Conservation (phyloP, 2,888 invertebrate species). For the Sussaba pulchella region DNA sequence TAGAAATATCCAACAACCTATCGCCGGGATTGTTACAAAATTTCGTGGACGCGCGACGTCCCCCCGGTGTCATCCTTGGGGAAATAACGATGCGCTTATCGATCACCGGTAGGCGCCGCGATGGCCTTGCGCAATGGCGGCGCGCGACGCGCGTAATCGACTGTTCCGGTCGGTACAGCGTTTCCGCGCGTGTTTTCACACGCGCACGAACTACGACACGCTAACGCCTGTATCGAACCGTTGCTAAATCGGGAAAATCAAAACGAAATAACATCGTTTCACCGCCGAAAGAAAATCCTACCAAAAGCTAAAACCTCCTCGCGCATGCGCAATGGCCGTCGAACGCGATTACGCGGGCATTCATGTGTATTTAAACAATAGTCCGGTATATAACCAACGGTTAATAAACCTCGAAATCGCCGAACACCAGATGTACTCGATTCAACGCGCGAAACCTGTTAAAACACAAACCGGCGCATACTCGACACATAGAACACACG, state of each 20-base stretch:
- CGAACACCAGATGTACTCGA: too few species aligned
- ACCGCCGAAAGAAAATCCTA: too few species aligned
- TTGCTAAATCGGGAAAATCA: too few species aligned
- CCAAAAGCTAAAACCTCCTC: too few species aligned
- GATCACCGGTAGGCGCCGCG: slow-evolving; percentile 20
- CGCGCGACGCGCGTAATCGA: slow-evolving; percentile 23
- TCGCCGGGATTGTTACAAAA: background rate
- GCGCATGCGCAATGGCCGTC: too few species aligned
- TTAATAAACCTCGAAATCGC: too few species aligned
- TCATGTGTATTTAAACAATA: too few species aligned
- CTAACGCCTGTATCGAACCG: too few species aligned
- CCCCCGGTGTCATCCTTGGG: slow-evolving; percentile 22
- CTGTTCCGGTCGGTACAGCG: background rate
- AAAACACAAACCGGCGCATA: background rate
- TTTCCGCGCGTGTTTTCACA: slow-evolving; percentile 12
- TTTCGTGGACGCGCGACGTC: slow-evolving; percentile 7
- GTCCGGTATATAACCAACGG: too few species aligned
- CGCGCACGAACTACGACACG: background rate
- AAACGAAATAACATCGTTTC: too few species aligned
- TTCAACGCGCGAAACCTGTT: too few species aligned
- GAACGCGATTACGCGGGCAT: too few species aligned
- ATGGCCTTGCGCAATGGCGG: slow-evolving; percentile 29
- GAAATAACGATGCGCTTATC: slow-evolving; percentile 47
- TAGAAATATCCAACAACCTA: background rate
- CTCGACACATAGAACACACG: background rate